Evolutionary conservation across 2,888 invertebrate species (phyloP).

Genomic region (Euplagia quadripunctaria): DNA sequence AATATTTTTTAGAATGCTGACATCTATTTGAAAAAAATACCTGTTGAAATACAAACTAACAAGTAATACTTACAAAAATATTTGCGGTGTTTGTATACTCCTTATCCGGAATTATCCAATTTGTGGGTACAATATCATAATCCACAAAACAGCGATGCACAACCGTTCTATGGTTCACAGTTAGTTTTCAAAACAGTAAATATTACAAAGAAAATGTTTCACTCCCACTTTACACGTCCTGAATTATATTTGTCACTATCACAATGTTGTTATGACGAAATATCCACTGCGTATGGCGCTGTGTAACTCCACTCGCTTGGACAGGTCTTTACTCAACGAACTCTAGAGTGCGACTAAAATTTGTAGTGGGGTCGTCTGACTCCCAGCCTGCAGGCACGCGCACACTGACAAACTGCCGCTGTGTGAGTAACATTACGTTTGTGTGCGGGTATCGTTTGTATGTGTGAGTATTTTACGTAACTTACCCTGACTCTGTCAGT

Average conservation of each 20-base stretch:
- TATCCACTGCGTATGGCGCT: conserved; percentile 76
- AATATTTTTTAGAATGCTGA: background rate
- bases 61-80: conserved; percentile 85
- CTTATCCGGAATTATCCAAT: conserved; percentile 85
- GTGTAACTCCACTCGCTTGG: conserved; percentile 69
- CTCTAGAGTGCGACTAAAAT: conserved; percentile 82
- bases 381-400: conserved; percentile 73
- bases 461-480: conserved; percentile 85
- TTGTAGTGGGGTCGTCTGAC: conserved; percentile 84
- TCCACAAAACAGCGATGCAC: conserved; percentile 74
- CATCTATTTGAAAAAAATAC: conserved; percentile 26
- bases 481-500: conserved; percentile 69
- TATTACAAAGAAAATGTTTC: conserved; percentile 66
- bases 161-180: conserved; percentile 70
- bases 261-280: conserved; percentile 86
- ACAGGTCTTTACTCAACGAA: conserved; percentile 72
- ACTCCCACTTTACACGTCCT: conserved; percentile 84
- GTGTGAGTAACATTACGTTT: conserved; percentile 47
- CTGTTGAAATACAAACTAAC: conserved; percentile 27
- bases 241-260: conserved; percentile 78
- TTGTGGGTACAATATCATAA: conserved; percentile 80
- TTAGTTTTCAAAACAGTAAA: conserved; percentile 61
- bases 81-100: conserved; percentile 82
- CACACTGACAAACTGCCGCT: conserved; percentile 59
- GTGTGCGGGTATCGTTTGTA: conserved; percentile 58